Evolutionary conservation across 2,797 vertebrate genomes (phyloP).

Genomic region (Rhinichthys osculus): DNA sequence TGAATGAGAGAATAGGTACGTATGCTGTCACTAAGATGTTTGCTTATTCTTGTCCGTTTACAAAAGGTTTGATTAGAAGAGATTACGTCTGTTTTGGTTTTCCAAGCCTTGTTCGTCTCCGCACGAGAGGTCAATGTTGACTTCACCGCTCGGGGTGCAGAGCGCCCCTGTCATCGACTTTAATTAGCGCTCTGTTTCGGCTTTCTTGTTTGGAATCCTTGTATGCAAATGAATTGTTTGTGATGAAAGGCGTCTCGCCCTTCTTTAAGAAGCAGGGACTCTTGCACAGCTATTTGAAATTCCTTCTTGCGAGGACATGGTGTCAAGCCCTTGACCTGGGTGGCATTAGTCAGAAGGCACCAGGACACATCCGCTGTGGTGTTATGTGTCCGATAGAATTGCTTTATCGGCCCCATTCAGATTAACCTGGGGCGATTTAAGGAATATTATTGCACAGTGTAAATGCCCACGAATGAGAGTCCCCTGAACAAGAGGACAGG

Average conservation of each 20-base stretch:
- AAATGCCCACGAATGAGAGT: constrained; percentile 32
- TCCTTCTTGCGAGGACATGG: constrained; percentile 16
- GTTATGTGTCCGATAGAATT: constrained; percentile 35
- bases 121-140: constrained; percentile 41
- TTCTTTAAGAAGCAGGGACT: constrained; percentile 26
- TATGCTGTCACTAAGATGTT: constrained; percentile 43
- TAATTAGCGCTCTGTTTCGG: constrained; percentile 47
- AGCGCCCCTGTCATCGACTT: constrained; percentile 32
- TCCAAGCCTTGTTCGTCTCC: constrained; percentile 37
- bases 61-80: constrained; percentile 12
- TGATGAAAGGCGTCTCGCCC: constrained; percentile 35
- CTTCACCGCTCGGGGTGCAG: constrained; percentile 6
- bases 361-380: constrained; percentile 20
- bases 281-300: constrained; percentile 32
- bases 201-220: constrained; percentile 42
- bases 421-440: constrained; percentile 30
- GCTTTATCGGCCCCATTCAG: constrained; percentile 34
- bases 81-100: constrained; percentile 32
- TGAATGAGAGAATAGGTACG: constrained; percentile 88
- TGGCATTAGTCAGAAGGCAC: constrained; percentile 33
- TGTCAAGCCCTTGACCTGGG: constrained; percentile 38
- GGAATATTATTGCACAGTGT: constrained; percentile 38
- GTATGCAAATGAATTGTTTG: constrained; percentile 49
- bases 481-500: constrained; percentile 23
- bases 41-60: constrained; percentile 5